phyloP scores from a whole-genome alignment of 1,140 invertebrate genomes.

The Drosophila erecta region DNA sequence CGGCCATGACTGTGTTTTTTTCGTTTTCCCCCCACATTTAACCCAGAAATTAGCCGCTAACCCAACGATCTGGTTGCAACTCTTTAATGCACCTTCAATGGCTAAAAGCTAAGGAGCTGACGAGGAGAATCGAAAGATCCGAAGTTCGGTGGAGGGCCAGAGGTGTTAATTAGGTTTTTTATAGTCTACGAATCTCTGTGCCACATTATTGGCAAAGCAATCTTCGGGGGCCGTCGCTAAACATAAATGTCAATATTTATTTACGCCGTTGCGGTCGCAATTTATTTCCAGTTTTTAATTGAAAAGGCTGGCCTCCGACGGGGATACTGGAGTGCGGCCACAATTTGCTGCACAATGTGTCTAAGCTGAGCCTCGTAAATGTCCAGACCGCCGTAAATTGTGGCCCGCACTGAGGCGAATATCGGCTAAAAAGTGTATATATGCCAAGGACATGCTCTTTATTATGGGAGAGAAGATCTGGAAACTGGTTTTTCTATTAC shows the following conservation, averaged over 20 bases:
- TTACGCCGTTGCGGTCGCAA: slow-evolving; percentile 54
- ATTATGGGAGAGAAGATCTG: neutral
- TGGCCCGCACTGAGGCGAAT: slow-evolving; percentile 24
- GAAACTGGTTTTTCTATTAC: slow-evolving; percentile 2
- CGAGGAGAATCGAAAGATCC: neutral
- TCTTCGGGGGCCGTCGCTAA: slow-evolving; percentile 35
- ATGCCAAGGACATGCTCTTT: slow-evolving; percentile 16
- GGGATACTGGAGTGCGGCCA: slow-evolving; percentile 34
- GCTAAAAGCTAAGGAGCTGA: slow-evolving; percentile 4
- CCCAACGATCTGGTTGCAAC: slow-evolving; percentile 28
- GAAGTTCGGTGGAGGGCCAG: neutral
- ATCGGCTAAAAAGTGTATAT: slow-evolving; percentile 11
- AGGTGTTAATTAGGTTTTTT: slow-evolving; percentile 79
- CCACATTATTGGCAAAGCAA: slow-evolving; percentile 55
- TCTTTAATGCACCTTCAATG: slow-evolving; percentile 64
- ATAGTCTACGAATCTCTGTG: slow-evolving; percentile 41
- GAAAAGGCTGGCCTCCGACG: slow-evolving; percentile 48
- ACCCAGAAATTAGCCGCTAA: slow-evolving; percentile 73
- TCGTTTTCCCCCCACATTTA: slow-evolving; percentile 62
- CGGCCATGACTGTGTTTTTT: slow-evolving; percentile 64
- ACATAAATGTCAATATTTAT: slow-evolving; percentile 76
- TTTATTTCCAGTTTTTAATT: slow-evolving; percentile 62
- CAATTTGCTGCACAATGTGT: slow-evolving; percentile 56
- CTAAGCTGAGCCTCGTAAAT: slow-evolving; percentile 65
- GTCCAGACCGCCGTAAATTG: slow-evolving; percentile 60